Conservation (phyloP, 2,113 vertebrate genomes). For the Ictidomys tridecemlineatus region DNA sequence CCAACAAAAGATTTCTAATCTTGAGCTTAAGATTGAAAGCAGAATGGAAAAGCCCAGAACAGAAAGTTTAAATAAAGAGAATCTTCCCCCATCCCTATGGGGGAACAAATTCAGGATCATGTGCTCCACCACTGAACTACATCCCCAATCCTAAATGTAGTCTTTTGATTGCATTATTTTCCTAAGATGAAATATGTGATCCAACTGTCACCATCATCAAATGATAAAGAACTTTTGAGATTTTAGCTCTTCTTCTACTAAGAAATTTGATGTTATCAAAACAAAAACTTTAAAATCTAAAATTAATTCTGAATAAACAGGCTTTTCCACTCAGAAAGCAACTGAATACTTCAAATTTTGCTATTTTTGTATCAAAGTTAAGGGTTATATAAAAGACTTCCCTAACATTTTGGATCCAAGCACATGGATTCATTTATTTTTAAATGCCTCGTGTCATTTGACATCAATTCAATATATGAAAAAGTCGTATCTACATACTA, state of each 20-base stretch:
- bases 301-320: constrained; percentile 63
- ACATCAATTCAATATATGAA: constrained; percentile 58
- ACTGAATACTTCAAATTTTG: constrained; percentile 41
- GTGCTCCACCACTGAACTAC: neutral
- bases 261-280: constrained; percentile 48
- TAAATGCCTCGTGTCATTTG: constrained; percentile 57
- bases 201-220: constrained; percentile 58
- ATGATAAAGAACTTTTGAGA: constrained; percentile 46
- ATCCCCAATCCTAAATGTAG: neutral
- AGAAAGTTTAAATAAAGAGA: constrained; percentile 64
- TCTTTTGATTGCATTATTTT: constrained; percentile 67
- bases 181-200: constrained; percentile 55
- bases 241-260: constrained; percentile 44
- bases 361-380: constrained; percentile 52
- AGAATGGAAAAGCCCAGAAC: constrained; percentile 35
- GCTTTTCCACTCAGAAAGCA: constrained; percentile 53
- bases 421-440: constrained; percentile 43
- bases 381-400: constrained; percentile 56
- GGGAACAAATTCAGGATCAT: neutral
- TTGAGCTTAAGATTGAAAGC: neutral
- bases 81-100: neutral
- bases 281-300: constrained; percentile 55
- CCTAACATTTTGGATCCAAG: constrained; percentile 22
- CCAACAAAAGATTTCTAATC: no score
- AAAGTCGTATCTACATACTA: constrained; percentile 29